Conservation (phyloP, 2,113 vertebrate species). For the Propithecus coquereli region DNA sequence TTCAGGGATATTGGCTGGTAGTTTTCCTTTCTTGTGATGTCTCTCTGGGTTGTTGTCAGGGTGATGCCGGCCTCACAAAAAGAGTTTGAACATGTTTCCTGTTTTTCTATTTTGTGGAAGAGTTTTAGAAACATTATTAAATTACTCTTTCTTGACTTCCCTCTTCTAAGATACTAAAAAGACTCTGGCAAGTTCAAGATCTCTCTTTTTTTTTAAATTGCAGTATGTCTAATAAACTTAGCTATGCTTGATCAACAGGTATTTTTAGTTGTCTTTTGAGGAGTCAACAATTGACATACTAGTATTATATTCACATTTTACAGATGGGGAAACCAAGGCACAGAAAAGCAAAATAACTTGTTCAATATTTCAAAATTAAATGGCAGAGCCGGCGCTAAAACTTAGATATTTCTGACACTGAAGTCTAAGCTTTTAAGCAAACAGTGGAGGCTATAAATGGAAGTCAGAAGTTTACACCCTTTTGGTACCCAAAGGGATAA, state of each 20-base stretch:
- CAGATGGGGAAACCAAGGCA: not conserved
- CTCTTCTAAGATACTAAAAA: not conserved
- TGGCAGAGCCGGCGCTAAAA: not conserved
- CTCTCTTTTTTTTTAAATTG: not conserved
- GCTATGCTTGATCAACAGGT: not conserved
- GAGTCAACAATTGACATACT: not conserved
- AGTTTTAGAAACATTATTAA: not conserved
- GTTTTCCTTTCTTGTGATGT: not conserved
- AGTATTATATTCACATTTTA: not conserved
- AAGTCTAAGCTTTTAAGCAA: slow-evolving; percentile 21
- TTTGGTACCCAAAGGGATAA: not conserved
- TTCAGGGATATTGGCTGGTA: not conserved
- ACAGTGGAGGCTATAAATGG: not conserved
- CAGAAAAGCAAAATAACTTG: not conserved
- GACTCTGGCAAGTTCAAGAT: not conserved
- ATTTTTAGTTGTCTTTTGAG: not conserved
- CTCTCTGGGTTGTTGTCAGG: not conserved
- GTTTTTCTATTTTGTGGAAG: not conserved
- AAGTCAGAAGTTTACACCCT: not conserved
- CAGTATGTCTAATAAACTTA: not conserved
- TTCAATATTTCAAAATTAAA: slow-evolving; percentile 1
- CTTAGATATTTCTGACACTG: not conserved
- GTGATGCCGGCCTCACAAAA: not conserved
- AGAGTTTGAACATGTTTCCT: not conserved
- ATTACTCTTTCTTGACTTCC: not conserved